Evolutionary conservation across 1,140 invertebrate genomes (phyloP).

Genomic region (Andrena cerasifolii): DNA sequence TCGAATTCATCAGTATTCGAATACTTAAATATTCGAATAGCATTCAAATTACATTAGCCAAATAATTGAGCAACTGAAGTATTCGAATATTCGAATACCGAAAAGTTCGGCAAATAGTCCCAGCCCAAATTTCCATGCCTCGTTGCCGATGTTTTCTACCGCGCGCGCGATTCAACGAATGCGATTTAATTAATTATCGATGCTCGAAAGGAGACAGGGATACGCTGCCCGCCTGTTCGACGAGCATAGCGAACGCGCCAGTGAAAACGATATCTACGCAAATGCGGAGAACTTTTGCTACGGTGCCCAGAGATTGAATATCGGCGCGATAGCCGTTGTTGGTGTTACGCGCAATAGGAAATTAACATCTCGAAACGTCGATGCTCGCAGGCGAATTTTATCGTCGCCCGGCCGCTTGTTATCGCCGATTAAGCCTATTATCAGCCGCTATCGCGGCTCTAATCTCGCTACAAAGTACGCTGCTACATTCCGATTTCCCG

Average conservation of each 20-base stretch:
- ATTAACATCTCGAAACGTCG: slow-evolving; percentile 13
- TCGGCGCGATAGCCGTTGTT: neutral
- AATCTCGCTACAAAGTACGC: slow-evolving; percentile 23
- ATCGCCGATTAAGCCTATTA: slow-evolving; percentile 44
- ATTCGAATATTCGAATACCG: too few relatives aligned
- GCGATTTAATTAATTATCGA: neutral
- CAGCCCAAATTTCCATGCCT: neutral
- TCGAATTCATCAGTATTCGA: too few relatives aligned
- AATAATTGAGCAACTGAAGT: too few relatives aligned
- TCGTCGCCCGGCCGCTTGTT: slow-evolving; percentile 26
- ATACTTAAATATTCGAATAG: too few relatives aligned
- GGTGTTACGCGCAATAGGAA: neutral
- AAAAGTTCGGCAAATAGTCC: too few relatives aligned
- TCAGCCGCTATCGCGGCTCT: slow-evolving; percentile 43
- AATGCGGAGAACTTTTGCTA: neutral
- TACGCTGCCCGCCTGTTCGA: neutral
- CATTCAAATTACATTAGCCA: too few relatives aligned
- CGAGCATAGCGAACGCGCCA: neutral
- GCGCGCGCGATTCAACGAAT: neutral
- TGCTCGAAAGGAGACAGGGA: neutral
- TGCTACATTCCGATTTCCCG: neutral
- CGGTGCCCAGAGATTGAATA: neutral
- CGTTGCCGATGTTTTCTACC: neutral
- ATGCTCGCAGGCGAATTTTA: slow-evolving; percentile 12
- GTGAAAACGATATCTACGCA: neutral